A percentile compares a stretch with the other conserved stretches of the same genome.
Conservation (phyloP, 2,797 vertebrate species). For the Cuculus canorus region DNA sequence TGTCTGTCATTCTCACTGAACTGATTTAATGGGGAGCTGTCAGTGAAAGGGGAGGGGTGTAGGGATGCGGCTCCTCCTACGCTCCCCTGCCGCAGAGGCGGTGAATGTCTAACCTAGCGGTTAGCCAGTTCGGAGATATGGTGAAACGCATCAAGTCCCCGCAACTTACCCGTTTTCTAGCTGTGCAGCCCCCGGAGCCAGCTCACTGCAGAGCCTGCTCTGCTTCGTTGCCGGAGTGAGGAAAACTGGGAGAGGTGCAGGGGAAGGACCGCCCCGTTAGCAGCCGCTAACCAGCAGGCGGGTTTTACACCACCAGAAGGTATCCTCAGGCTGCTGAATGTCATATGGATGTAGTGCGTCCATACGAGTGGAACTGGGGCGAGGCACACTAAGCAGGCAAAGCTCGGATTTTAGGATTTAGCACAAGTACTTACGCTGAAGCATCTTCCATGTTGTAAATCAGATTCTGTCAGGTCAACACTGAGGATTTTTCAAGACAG, state of each 20-base stretch:
- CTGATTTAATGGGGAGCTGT: background rate
- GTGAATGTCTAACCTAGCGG: background rate
- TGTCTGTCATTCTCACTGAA: background rate
- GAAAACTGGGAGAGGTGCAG: rapidly evolving
- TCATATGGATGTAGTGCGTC: rapidly evolving
- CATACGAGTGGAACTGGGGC: background rate
- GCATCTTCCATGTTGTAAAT: background rate
- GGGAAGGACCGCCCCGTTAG: background rate
- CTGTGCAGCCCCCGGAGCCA: background rate
- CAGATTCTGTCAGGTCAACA: background rate
- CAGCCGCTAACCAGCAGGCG: background rate
- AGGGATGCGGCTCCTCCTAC: rapidly evolving
- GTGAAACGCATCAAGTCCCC: background rate
- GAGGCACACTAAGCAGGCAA: background rate
- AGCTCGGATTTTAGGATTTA: constrained; percentile 35
- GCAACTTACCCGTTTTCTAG: background rate
- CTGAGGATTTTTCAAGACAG: background rate
- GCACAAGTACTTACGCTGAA: background rate
- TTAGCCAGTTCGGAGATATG: background rate
- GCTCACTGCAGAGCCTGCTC: background rate
- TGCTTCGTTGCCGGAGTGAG: rapidly evolving
- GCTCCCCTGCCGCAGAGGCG: background rate
- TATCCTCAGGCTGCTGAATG: background rate
- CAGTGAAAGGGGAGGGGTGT: background rate
- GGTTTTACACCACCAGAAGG: background rate